Base-by-base conservation (phyloP, 2,113 vertebrate genomes). In the Menura novaehollandiae region DNA sequence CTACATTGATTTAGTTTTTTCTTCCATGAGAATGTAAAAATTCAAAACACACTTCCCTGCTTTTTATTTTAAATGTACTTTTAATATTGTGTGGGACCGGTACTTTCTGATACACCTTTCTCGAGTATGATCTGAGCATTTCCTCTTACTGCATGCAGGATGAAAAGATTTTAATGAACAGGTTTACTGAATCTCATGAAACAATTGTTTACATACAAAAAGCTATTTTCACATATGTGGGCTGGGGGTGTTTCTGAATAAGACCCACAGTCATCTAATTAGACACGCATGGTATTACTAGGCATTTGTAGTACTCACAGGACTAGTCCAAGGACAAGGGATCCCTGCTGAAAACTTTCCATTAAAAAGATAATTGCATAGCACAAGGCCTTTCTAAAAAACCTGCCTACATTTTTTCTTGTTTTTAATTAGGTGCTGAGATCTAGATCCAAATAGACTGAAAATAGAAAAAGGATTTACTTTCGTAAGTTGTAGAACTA, bases 311-410 rank as follows among this genome's bases (percentile, higher is more conserved):
- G 41, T 58, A 46, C 56, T 89, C 41, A 2, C 67, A 89, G 71
- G 83, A 56, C 81, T 85, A 68, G 74, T 78, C 56, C 80, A 93
- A 93, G 69, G 79, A 94, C 85, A 88, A 80, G 85, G 37, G 41
- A 87, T 83, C 63, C 86, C 66, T 89, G 85, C 80, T 96, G 95
- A 93, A 97, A 96, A 87, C 81, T 79, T 89, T 89, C 82, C 71
- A 83, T 97, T 96, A 82, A 68, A 92, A 95, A 95, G 80, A 95
- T 96, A 95, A 94, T 86, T 95, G 84, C 74, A 39, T 76, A 68
- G 59, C 51, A 86, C 56, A 67, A 69, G 47, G 30, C 66, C 60
- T 74, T 93, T 89, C 59, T 77, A 64, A 85, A 94, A 96, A 49
- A 14, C 15, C 30, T 93, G 53, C 41, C 28, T 84, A 62, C 41